Conservation (phyloP, 2,797 vertebrate species). For the Pangasius larnaudii region DNA sequence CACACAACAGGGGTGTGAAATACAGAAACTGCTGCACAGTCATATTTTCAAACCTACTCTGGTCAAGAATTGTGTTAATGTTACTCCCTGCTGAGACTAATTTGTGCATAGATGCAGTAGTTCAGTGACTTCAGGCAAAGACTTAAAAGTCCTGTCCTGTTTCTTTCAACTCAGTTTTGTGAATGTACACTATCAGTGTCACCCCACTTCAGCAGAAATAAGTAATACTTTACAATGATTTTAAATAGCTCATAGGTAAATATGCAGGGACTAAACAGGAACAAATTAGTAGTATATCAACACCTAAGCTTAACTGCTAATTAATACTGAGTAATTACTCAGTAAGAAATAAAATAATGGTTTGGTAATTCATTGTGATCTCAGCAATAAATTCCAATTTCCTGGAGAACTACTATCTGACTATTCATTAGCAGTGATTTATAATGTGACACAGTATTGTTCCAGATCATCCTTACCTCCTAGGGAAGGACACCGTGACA, state of each 20-base stretch:
- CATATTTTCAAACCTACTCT: neutral
- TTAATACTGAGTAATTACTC: neutral
- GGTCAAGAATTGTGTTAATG: neutral
- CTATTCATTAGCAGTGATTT: neutral
- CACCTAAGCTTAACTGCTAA: neutral
- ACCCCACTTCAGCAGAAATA: neutral
- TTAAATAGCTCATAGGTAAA: neutral
- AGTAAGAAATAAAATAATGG: neutral
- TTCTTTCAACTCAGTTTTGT: neutral
- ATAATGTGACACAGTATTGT: neutral
- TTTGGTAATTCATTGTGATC: neutral
- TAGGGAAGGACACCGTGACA: neutral
- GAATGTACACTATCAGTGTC: neutral
- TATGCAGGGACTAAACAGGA: neutral
- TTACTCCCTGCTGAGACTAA: conserved; percentile 1
- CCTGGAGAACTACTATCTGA: neutral
- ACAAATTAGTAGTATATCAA: neutral
- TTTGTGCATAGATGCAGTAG: neutral
- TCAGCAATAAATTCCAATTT: conserved; percentile 1
- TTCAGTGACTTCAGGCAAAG: conserved; percentile 15
- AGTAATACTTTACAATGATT: neutral
- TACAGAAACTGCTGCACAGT: conserved; percentile 12
- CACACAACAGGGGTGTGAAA: conserved; percentile 14
- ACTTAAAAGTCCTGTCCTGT: neutral
- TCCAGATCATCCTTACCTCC: neutral